phyloP scores from a whole-genome alignment of 2,888 invertebrate genomes.

The Nasonovia ribisnigri region DNA sequence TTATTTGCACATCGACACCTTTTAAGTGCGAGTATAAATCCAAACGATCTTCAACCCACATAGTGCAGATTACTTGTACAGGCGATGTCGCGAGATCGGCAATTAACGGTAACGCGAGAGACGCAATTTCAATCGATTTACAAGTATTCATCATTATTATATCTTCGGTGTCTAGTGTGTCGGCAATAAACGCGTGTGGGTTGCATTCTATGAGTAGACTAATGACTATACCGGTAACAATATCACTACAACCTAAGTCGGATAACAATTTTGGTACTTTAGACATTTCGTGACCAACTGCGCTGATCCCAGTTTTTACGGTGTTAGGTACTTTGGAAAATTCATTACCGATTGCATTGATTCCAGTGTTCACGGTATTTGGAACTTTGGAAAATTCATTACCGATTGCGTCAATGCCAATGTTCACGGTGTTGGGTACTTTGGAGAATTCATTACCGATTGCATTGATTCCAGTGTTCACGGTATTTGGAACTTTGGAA shows the following conservation, averaged over 20 bases:
- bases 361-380: not conserved
- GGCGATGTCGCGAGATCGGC: not conserved
- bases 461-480: no score
- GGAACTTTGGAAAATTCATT: not conserved
- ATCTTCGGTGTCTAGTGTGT: not conserved
- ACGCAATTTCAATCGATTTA: not conserved
- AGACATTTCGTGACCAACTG: not conserved
- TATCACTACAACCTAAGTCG: not conserved
- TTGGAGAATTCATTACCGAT: not conserved
- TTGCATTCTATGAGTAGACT: not conserved
- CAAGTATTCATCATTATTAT: not conserved
- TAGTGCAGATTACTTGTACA: not conserved
- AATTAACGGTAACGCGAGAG: not conserved
- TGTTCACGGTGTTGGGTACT: not conserved
- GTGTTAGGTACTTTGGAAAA: not conserved
- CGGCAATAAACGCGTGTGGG: not conserved
- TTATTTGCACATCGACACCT: not conserved
- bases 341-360: not conserved
- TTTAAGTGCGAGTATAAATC: not conserved
- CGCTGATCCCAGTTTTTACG: not conserved
- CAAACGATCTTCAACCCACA: not conserved
- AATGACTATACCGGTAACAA: not conserved
- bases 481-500: no score
- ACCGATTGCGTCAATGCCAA: not conserved
- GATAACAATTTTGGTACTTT: conserved; percentile 1